A percentile compares a stretch with the other conserved stretches of the same genome.
Evolutionary conservation across 2,888 invertebrate genomes (phyloP).

Genomic region (Apomyelois bistriatella): DNA sequence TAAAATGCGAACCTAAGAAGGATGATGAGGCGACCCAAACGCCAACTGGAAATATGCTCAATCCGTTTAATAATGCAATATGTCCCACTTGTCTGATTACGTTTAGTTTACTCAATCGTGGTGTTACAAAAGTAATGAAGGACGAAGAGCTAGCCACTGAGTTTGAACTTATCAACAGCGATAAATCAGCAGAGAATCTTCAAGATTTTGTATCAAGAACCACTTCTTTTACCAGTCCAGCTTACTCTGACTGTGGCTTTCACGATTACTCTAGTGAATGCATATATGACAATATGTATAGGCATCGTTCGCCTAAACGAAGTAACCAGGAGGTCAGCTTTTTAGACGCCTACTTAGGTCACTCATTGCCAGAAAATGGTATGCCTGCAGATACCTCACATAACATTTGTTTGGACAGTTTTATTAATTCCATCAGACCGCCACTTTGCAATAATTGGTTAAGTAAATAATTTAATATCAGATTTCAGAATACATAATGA

Average conservation of each 20-base stretch:
- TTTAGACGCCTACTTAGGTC: constrained; percentile 18
- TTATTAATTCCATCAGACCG: constrained; percentile 54
- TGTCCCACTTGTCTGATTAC: constrained; percentile 25
- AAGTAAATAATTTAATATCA: no score
- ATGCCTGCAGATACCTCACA: constrained; percentile 17
- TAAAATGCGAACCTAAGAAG: background rate
- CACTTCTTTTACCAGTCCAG: constrained; percentile 31
- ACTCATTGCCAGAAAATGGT: constrained; percentile 13
- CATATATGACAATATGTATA: constrained; percentile 18
- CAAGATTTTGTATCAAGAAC: constrained; percentile 29
- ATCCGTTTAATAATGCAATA: background rate
- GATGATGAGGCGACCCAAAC: background rate
- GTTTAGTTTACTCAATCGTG: constrained; percentile 35
- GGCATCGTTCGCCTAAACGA: constrained; percentile 18
- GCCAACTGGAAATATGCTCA: background rate
- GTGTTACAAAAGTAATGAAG: constrained; percentile 40
- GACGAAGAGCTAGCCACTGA: constrained; percentile 49
- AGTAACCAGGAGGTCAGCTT: constrained; percentile 31
- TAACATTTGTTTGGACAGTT: constrained; percentile 46
- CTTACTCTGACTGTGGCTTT: constrained; percentile 25
- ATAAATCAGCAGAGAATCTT: constrained; percentile 40
- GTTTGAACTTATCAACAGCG: constrained; percentile 27
- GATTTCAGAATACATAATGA: no score
- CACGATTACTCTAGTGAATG: constrained; percentile 24
- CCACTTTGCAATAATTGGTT: constrained; percentile 19